Conservation (phyloP, 2,797 vertebrate species). For the Bradypodion ventrale region DNA sequence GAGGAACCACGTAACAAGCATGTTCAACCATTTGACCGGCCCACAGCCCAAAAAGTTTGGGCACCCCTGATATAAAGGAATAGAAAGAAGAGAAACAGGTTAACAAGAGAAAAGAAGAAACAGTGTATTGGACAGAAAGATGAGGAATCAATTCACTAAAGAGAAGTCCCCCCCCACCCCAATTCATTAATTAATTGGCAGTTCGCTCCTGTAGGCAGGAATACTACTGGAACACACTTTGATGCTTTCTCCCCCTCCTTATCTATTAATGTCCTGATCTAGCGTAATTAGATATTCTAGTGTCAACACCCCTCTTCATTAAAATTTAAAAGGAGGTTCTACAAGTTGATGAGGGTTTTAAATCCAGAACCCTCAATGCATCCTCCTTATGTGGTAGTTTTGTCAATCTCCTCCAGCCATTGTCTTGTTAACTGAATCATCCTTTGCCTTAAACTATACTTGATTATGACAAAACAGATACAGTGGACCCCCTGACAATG, state of each 20-base stretch:
- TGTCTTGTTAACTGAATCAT: not conserved
- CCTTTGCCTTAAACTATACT: not conserved
- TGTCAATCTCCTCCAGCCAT: not conserved
- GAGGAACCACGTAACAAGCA: no score
- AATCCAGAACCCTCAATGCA: not conserved
- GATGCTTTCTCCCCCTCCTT: not conserved
- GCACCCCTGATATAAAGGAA: not conserved
- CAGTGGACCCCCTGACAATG: no score
- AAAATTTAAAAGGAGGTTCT: not conserved
- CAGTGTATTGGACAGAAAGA: not conserved
- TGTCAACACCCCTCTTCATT: not conserved
- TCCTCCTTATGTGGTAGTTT: slow-evolving; percentile 7
- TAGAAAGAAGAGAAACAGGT: not conserved
- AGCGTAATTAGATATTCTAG: not conserved
- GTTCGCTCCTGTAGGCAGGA: not conserved
- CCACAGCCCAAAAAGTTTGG: no score
- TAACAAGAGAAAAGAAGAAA: not conserved
- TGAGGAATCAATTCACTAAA: no score
- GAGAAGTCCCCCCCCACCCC: not conserved
- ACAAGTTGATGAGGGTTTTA: not conserved
- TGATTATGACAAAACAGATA: not conserved
- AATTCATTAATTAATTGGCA: not conserved
- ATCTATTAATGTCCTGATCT: slow-evolving; percentile 1
- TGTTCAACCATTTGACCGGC: no score
- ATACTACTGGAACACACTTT: not conserved